Evolutionary conservation across 2,797 vertebrate species (phyloP).

Genomic region (Brachyalestes nurse): DNA sequence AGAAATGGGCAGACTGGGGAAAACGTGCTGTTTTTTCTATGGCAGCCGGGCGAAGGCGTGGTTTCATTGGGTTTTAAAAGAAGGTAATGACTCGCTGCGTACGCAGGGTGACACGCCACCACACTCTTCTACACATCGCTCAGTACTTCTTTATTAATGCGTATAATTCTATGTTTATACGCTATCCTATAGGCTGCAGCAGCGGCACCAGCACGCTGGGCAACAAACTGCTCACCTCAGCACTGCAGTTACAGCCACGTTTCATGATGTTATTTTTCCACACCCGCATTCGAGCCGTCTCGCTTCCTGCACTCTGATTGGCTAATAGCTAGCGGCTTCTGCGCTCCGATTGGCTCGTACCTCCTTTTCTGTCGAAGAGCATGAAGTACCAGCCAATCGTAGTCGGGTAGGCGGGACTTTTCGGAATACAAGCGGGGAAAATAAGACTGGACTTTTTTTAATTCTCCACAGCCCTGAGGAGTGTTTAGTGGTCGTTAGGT

Average conservation of each 20-base stretch:
- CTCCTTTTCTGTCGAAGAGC: not conserved
- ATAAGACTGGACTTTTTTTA: constrained; percentile 33
- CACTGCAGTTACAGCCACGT: constrained; percentile 13
- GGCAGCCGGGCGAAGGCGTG: constrained; percentile 35
- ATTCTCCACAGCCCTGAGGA: not conserved
- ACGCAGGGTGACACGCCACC: not conserved
- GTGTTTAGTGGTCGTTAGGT: not conserved
- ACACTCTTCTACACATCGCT: not conserved
- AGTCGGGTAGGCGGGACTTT: not conserved
- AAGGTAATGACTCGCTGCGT: constrained; percentile 1
- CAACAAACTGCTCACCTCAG: constrained; percentile 51
- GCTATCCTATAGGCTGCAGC: not conserved
- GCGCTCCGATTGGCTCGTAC: not conserved
- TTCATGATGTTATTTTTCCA: constrained; percentile 35
- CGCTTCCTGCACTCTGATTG: not conserved
- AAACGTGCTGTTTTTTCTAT: not conserved
- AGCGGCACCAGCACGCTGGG: not conserved
- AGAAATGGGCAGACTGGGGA: not conserved
- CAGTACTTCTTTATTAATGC: not conserved
- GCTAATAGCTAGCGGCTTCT: not conserved
- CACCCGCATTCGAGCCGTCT: not conserved
- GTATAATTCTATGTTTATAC: not conserved
- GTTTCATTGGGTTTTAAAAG: constrained; percentile 35
- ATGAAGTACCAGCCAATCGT: not conserved
- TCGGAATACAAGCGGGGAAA: not conserved